Percentiles rank a stretch among this genome's conserved stretches.
Evolutionary conservation across 1,140 invertebrate species (phyloP).

Genomic region (Eumaeus atala): DNA sequence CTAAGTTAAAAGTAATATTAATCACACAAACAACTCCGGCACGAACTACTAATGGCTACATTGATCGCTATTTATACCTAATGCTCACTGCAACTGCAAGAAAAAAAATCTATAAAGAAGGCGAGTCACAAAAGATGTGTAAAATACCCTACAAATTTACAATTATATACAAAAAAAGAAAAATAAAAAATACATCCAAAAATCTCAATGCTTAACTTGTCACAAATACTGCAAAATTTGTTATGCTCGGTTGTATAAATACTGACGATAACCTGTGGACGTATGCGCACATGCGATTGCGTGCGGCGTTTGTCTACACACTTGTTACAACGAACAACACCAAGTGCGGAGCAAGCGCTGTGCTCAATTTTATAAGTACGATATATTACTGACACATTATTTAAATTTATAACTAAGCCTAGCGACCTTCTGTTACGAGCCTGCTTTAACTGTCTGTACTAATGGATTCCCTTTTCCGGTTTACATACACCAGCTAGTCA

Average conservation of each 20-base stretch:
- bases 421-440: neutral
- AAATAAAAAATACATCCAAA: conserved; percentile 60
- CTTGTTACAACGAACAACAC: conserved; percentile 4
- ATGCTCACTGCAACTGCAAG: conserved; percentile 21
- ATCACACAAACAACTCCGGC: conserved; percentile 10
- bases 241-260: conserved; percentile 26
- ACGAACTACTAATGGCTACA: conserved; percentile 22
- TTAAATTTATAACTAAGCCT: conserved; percentile 2
- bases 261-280: conserved; percentile 17
- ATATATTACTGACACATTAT: conserved; percentile 1
- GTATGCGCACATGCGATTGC: neutral
- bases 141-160: conserved; percentile 63
- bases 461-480: neutral
- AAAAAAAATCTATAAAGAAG: conserved; percentile 53
- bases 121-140: conserved; percentile 49
- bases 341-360: conserved; percentile 5
- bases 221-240: conserved; percentile 59
- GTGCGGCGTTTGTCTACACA: neutral
- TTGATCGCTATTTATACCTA: conserved; percentile 23
- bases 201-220: conserved; percentile 50
- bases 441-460: neutral
- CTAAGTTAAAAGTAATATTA: conserved; percentile 5
- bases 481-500: neutral
- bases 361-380: conserved; percentile 9
- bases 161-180: conserved; percentile 67